Base-by-base conservation (phyloP, 2,797 vertebrate species). In the Sarcoramphus papa region DNA sequence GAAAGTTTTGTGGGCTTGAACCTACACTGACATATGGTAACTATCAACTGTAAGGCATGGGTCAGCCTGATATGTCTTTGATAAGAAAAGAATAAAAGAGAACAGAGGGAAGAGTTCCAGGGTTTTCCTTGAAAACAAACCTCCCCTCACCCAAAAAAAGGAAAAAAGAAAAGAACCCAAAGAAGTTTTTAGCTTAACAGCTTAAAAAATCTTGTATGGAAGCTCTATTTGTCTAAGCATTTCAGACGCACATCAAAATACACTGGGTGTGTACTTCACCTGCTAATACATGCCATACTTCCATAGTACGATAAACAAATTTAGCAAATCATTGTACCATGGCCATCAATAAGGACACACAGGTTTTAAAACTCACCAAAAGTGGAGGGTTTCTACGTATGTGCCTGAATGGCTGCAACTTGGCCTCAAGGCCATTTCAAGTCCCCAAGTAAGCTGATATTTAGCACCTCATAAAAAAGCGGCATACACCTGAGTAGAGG, bases 391-490 rank as follows among this genome's bases (percentile, higher is more conserved):
- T 69, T 90, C 81, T 64, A 22, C 5, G 22, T 74, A 70, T 80
- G 35, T 63, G 60, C 53, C 67, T 75, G 89, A 92, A 93, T 97
- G 95, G 95, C 70, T 93, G 73, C 83, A 70, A 75, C 86, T 94
- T 83, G 92, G 59, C 77, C 92, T 97, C 91, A 90, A 97, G 93
- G 79, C 86, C 95, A 92, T 95, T 97, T 91, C 84, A 85, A 92
- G 92, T 94, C 96, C 93, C 85, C 77, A 97, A 95, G 97, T 97
- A 98, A 98, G 85, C 94, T 97, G 98, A 98, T 98, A 98, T 97
- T 98, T 98, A 97, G 85, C 97, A 98, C 98, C 97, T 98, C 97
- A 67, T 98, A 98, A 98, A 98, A 98, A 97, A 96, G 87, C 48
- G 85, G 63, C 17, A 50, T 98, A 97, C 97, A 98, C 96, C 97